A percentile compares a stretch with the other conserved stretches of the same genome.
phyloP scores from a whole-genome alignment of 2,888 invertebrate genomes.

The Apocheima hispidaria region DNA sequence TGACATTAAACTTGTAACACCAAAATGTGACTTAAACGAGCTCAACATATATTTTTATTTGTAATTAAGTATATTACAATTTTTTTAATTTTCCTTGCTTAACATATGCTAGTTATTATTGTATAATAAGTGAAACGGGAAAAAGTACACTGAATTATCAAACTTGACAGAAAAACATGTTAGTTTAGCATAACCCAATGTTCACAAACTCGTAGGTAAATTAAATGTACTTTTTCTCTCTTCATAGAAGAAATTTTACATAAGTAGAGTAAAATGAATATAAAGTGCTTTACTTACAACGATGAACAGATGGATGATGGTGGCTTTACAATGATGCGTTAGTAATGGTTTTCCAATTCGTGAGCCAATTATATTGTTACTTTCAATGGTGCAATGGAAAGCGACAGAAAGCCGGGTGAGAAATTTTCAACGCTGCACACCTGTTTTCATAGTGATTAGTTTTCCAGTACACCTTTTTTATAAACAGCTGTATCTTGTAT shows the following conservation, averaged over 20 bases:
- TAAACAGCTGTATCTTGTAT: conserved; percentile 86
- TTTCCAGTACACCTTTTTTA: conserved; percentile 84
- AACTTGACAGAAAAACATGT: not conserved
- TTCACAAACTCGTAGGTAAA: not conserved
- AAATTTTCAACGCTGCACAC: conserved; percentile 70
- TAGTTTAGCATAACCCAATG: not conserved
- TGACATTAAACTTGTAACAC: conserved; percentile 25
- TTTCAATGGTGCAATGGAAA: conserved; percentile 84
- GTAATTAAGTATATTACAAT: conserved; percentile 2
- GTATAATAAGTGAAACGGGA: conserved; percentile 19
- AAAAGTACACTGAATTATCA: conserved; percentile 23
- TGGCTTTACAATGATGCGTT: conserved; percentile 84
- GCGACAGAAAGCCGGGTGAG: conserved; percentile 82
- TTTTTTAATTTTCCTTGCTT: not conserved
- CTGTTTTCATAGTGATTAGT: conserved; percentile 78
- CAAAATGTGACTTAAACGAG: conserved; percentile 28
- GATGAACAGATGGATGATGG: conserved; percentile 80
- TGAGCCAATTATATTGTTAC: conserved; percentile 82
- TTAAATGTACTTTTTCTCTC: conserved; percentile 51
- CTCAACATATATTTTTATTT: conserved; percentile 8
- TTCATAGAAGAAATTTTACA: conserved; percentile 48
- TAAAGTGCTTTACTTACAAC: conserved; percentile 83
- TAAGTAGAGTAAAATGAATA: conserved; percentile 63
- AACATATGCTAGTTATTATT: conserved; percentile 8
- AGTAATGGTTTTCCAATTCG: conserved; percentile 84